Evolutionary conservation across 2,113 vertebrate species (phyloP).

Genomic region (Pogona vitticeps): DNA sequence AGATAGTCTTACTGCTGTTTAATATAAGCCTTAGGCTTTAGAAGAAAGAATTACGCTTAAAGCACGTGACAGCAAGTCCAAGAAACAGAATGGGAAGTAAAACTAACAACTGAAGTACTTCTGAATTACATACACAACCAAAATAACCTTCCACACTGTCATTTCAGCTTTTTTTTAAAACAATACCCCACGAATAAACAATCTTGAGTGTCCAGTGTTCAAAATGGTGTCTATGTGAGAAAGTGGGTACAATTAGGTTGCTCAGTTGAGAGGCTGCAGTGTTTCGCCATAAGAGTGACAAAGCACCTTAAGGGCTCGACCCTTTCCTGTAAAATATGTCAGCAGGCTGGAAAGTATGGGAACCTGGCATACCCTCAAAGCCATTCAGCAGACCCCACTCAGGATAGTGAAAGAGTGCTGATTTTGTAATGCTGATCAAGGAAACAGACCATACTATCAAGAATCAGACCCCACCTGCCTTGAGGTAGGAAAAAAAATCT

Average conservation of each 20-base stretch:
- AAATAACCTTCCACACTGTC: background rate
- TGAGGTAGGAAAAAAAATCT: background rate
- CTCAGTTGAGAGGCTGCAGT: background rate
- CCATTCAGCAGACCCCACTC: background rate
- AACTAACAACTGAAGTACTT: background rate
- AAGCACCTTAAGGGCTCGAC: background rate
- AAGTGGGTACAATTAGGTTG: background rate
- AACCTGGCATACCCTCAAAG: no score
- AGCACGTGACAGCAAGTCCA: background rate
- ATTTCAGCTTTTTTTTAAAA: no score
- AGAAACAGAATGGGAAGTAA: background rate
- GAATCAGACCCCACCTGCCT: background rate
- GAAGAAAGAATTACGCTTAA: background rate
- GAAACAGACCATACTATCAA: background rate
- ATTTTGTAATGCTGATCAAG: background rate
- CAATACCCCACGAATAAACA: background rate
- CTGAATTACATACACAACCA: background rate
- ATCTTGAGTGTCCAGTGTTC: background rate
- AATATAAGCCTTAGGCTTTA: background rate
- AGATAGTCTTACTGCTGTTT: constrained; percentile 27
- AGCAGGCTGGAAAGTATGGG: background rate
- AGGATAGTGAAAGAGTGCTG: background rate
- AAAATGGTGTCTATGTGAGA: background rate
- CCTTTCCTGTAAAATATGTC: background rate
- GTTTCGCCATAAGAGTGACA: no score